Percentiles rank a stretch among this genome's conserved stretches.
These are phyloP conservation scores for Neodiprion lecontei DNA, from an alignment of 1,140 invertebrate genomes.

Conservation along the genomic window DNA sequence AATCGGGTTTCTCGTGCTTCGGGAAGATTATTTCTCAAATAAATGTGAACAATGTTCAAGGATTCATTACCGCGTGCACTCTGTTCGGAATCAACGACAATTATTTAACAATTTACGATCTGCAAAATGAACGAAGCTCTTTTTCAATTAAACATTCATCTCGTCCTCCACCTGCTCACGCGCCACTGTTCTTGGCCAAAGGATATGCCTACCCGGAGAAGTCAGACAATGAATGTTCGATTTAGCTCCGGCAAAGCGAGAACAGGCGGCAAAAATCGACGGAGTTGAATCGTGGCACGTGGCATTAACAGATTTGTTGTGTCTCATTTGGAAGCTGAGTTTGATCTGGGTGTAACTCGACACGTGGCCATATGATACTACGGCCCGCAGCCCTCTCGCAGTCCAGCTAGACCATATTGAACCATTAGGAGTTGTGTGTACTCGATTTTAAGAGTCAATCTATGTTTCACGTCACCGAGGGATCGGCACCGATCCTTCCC, in stretches of 20 bases:
- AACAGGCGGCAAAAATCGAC: neutral
- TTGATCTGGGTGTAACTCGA: constrained; percentile 47
- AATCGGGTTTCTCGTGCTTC: no score
- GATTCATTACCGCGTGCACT: no score
- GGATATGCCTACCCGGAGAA: no score
- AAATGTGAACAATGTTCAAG: no score
- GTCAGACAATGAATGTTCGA: no score
- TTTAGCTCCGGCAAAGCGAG: neutral
- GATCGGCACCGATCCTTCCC: neutral
- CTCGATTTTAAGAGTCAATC: constrained; percentile 54
- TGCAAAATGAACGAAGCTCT: no score
- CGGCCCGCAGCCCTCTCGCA: constrained; percentile 13
- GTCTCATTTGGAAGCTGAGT: constrained; percentile 31
- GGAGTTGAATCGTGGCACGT: constrained; percentile 38
- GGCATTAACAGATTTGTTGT: constrained; percentile 52
- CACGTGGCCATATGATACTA: constrained; percentile 50
- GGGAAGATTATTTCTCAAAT: no score
- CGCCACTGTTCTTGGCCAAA: no score
- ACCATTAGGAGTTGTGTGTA: constrained; percentile 54
- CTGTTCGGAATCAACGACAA: no score
- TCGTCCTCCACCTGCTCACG: no score
- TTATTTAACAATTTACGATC: no score
- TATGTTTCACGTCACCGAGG: neutral
- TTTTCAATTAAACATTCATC: no score
- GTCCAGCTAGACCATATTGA: constrained; percentile 42